These are phyloP conservation scores for Dorcus hopei DNA, from an alignment of 2,888 invertebrate genomes.

Conservation along the genomic window DNA sequence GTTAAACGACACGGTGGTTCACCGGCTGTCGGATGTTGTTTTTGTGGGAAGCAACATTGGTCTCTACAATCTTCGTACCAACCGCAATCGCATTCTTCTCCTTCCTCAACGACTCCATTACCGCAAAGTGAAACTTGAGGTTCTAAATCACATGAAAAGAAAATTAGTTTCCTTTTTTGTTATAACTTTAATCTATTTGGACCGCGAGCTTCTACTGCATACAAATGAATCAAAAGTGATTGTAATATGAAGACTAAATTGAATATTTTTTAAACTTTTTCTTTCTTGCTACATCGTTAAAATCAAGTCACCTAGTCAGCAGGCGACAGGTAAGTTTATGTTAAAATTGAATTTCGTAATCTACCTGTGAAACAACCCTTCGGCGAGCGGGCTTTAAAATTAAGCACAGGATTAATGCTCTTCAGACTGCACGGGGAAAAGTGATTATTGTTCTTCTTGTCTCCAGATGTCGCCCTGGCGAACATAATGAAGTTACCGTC, in stretches of 20 bases:
- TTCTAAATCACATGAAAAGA: conserved; percentile 54
- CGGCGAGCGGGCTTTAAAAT: conserved; percentile 83
- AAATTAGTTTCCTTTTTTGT: conserved; percentile 10
- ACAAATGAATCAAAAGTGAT: no score
- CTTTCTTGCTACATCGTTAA: no score
- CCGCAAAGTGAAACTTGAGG: conserved; percentile 95
- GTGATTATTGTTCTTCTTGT: conserved; percentile 95
- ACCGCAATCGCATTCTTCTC: conserved; percentile 98
- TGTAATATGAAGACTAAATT: no score
- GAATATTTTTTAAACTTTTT: no score
- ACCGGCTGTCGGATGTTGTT: conserved; percentile 69
- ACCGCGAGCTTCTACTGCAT: no score
- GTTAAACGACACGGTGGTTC: conserved; percentile 86
- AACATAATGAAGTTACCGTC: conserved; percentile 99
- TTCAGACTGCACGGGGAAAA: conserved; percentile 93
- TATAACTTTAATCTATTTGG: neutral
- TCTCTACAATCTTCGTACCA: conserved; percentile 96
- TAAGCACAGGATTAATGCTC: conserved; percentile 88
- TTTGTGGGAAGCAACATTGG: conserved; percentile 89
- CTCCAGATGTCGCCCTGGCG: conserved; percentile 96
- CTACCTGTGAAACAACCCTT: conserved; percentile 91
- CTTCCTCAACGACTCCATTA: conserved; percentile 94
- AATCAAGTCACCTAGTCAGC: no score
- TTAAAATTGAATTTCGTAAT: conserved; percentile 14
- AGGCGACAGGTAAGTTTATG: no score